Evolutionary conservation across 2,888 invertebrate species (phyloP).

Genomic region (Chelonus formosanus): DNA sequence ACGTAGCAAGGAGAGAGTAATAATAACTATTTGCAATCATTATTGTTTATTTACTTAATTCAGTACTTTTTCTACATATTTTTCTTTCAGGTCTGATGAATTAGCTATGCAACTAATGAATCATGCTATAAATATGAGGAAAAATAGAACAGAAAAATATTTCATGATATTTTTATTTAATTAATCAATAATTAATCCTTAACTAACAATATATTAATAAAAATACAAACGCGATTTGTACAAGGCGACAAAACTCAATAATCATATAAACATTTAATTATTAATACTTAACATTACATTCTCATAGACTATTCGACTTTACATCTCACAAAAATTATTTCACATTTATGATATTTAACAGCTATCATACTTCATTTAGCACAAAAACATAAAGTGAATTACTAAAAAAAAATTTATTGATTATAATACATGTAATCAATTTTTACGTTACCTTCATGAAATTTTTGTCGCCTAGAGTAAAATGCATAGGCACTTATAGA

Average conservation of each 20-base stretch:
- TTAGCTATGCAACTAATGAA: conserved; percentile 55
- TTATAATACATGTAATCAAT: too few relatives aligned
- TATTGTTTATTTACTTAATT: conserved; percentile 5
- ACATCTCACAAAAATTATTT: conserved; percentile 8
- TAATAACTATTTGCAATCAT: too few relatives aligned
- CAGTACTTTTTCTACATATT: neutral
- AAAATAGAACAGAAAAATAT: too few relatives aligned
- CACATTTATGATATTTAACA: too few relatives aligned
- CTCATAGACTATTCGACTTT: conserved; percentile 8
- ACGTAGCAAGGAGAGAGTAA: conserved; percentile 58
- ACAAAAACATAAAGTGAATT: too few relatives aligned
- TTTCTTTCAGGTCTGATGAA: conserved; percentile 53
- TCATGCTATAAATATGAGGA: conserved; percentile 58
- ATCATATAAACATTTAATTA: conserved; percentile 12
- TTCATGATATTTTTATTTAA: conserved; percentile 9
- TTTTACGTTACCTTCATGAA: too few relatives aligned
- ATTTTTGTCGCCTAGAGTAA: too few relatives aligned
- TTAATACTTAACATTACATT: too few relatives aligned
- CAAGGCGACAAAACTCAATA: conserved; percentile 15
- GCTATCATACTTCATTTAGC: too few relatives aligned
- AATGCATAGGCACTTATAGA: conserved; percentile 17
- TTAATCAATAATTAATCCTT: neutral
- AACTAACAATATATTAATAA: conserved; percentile 18
- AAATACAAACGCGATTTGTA: conserved; percentile 27
- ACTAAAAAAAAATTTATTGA: too few relatives aligned